A percentile compares a stretch with the other conserved stretches of the same genome.
phyloP scores from a whole-genome alignment of 2,113 vertebrate genomes.

The Platichthys stellatus region DNA sequence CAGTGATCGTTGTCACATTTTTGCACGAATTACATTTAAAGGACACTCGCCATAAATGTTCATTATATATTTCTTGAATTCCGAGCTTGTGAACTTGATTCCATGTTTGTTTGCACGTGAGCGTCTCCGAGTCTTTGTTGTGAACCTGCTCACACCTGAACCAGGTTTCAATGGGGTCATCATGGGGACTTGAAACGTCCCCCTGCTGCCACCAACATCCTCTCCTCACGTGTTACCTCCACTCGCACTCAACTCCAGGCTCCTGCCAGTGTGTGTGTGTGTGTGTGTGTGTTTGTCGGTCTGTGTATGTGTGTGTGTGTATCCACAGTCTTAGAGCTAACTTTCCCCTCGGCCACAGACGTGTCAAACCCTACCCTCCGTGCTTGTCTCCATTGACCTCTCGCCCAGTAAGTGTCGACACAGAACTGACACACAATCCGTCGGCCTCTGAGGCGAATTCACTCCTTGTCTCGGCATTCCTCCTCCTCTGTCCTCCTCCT shows the following conservation, averaged over 20 bases:
- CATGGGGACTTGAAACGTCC: constrained; percentile 37
- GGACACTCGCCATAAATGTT: too few relatives aligned
- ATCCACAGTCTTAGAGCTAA: constrained; percentile 20
- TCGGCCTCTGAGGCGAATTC: background rate
- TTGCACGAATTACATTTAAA: too few relatives aligned
- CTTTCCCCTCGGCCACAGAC: constrained; percentile 56
- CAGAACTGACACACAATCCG: background rate
- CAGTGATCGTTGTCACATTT: too few relatives aligned
- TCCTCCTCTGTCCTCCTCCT: background rate
- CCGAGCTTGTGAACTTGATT: background rate
- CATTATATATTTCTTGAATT: too few relatives aligned
- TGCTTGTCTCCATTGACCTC: constrained; percentile 53
- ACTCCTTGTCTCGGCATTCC: background rate
- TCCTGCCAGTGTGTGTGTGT: background rate
- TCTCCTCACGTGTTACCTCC: constrained; percentile 44
- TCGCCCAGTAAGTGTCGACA: constrained; percentile 59
- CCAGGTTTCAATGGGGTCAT: constrained; percentile 44
- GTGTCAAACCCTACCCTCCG: constrained; percentile 49
- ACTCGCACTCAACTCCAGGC: constrained; percentile 18
- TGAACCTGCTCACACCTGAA: constrained; percentile 66
- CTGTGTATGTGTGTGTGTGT: constrained; percentile 10
- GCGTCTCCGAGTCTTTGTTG: constrained; percentile 5
- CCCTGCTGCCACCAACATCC: constrained; percentile 20
- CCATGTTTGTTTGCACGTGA: constrained; percentile 8
- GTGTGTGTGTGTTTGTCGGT: constrained; percentile 8